Percentiles rank a stretch among this genome's conserved stretches.
phyloP scores from a whole-genome alignment of 2,888 invertebrate species.

The Meandrusa payeni region DNA sequence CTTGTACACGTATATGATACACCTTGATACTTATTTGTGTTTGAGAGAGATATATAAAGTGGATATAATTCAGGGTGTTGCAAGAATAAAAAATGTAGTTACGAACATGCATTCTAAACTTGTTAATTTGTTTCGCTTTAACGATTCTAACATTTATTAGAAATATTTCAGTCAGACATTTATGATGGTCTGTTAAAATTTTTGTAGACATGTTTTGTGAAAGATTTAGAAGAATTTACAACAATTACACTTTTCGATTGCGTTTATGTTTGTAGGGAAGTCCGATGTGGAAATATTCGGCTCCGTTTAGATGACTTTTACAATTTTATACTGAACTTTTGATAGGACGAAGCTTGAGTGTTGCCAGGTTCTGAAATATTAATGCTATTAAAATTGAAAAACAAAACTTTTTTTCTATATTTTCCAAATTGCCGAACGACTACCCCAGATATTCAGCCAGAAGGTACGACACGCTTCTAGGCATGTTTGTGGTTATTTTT shows the following conservation, averaged over 20 bases:
- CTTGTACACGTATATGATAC: no score
- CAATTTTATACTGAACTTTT: slow-evolving; percentile 40
- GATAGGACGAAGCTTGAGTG: slow-evolving; percentile 53
- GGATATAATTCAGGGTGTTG: no score
- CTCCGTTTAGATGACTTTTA: slow-evolving; percentile 32
- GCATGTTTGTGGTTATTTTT: slow-evolving; percentile 53
- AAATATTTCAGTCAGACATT: no score
- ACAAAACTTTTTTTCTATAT: slow-evolving; percentile 17
- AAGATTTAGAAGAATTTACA: slow-evolving; percentile 19
- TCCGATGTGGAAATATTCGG: background rate
- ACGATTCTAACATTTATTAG: no score
- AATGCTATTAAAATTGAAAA: slow-evolving; percentile 58
- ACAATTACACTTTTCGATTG: background rate
- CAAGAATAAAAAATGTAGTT: no score
- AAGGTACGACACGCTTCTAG: slow-evolving; percentile 38
- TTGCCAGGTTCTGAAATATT: slow-evolving; percentile 50
- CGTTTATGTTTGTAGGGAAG: background rate
- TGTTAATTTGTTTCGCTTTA: no score
- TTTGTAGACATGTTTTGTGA: slow-evolving; percentile 5
- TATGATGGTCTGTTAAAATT: slow-evolving; percentile 18
- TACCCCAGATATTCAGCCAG: background rate
- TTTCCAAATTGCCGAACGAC: background rate
- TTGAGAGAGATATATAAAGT: no score
- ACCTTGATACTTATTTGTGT: no score
- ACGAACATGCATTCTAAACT: no score